Conservation (phyloP, 2,888 invertebrate species). For the Drosophila nr. fundita region DNA sequence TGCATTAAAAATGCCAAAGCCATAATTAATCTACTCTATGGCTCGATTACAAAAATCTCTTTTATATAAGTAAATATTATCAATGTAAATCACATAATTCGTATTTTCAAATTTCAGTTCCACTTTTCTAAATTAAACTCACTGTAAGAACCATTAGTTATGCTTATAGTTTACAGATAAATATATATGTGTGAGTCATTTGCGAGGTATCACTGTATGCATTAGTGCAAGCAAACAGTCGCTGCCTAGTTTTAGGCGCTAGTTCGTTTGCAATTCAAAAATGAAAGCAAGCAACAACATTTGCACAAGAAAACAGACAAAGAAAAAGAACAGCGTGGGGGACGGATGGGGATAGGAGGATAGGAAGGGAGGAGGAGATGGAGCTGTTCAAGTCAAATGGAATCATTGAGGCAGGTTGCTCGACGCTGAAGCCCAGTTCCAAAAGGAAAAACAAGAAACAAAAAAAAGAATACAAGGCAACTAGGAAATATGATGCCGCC, state of each 20-base stretch:
- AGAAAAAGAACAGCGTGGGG: background rate
- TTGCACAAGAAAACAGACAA: constrained; percentile 1
- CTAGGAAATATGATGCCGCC: constrained; percentile 73
- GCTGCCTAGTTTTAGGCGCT: constrained; percentile 69
- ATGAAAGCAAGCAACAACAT: constrained; percentile 12
- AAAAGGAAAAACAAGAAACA: background rate
- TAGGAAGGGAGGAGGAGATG: background rate
- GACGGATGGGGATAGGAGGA: background rate
- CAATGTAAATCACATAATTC: background rate
- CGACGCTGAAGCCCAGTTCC: constrained; percentile 55
- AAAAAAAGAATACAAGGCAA: constrained; percentile 1
- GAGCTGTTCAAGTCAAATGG: background rate
- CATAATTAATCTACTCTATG: background rate
- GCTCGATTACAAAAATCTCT: background rate
- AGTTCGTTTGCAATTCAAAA: constrained; percentile 37
- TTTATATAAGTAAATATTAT: too few relatives aligned
- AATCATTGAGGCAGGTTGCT: constrained; percentile 58
- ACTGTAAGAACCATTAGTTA: background rate
- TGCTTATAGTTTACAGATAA: background rate
- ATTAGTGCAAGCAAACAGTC: constrained; percentile 27
- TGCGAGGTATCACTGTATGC: background rate
- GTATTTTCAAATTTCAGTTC: background rate
- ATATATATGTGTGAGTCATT: background rate
- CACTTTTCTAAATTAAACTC: too few relatives aligned
- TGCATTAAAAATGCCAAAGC: background rate